Percentiles rank a stretch among this genome's conserved stretches.
phyloP scores from a whole-genome alignment of 2,888 invertebrate species.

The Agrotis segetum region DNA sequence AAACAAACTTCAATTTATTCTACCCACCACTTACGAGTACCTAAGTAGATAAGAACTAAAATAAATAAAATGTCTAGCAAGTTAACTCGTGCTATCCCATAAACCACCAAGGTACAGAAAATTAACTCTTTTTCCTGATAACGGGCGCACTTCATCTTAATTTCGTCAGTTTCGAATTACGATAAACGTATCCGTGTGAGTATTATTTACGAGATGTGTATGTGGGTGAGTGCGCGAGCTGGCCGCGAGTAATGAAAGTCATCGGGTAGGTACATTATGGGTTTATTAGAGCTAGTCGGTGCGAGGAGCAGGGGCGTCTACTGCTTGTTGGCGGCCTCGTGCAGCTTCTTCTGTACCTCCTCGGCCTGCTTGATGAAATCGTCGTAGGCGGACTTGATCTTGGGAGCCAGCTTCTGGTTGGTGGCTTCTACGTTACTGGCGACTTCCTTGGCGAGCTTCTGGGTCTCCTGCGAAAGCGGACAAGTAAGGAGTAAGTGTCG shows the following conservation, averaged over 20 bases:
- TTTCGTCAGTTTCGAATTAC: neutral
- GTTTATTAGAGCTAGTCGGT: slow-evolving; percentile 50
- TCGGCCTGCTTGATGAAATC: slow-evolving; percentile 81
- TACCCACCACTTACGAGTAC: no score
- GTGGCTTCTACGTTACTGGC: slow-evolving; percentile 78
- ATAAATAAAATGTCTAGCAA: no score
- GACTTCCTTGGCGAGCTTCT: slow-evolving; percentile 84
- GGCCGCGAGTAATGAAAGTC: slow-evolving; percentile 16
- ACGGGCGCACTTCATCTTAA: no score
- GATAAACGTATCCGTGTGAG: slow-evolving; percentile 1
- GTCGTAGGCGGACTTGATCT: slow-evolving; percentile 84
- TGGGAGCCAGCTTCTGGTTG: slow-evolving; percentile 83
- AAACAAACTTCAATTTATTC: no score
- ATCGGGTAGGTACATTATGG: slow-evolving; percentile 28
- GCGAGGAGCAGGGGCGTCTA: slow-evolving; percentile 51
- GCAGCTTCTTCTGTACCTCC: slow-evolving; percentile 82
- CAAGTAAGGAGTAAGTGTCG: slow-evolving; percentile 4
- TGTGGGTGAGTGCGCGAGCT: neutral
- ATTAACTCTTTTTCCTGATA: no score
- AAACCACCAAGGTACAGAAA: no score
- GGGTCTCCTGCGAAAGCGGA: slow-evolving; percentile 72
- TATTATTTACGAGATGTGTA: neutral
- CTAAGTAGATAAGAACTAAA: no score
- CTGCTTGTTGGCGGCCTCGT: slow-evolving; percentile 85
- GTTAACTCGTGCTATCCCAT: no score